A percentile compares a stretch with the other conserved stretches of the same genome.
Conservation (phyloP, 2,797 vertebrate species). For the Oreochromis grahami region DNA sequence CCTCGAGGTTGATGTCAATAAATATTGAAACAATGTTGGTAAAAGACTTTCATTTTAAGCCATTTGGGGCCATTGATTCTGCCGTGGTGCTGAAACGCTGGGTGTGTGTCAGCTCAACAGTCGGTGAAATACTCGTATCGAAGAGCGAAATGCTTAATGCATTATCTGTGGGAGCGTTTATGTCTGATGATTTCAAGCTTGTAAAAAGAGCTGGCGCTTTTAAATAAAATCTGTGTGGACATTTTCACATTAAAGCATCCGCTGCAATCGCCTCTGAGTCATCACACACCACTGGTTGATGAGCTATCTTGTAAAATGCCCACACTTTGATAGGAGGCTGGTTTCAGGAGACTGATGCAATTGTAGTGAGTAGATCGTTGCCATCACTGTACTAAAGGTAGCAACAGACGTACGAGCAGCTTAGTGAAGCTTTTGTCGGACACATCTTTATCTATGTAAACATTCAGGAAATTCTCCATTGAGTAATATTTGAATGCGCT, state of each 20-base stretch:
- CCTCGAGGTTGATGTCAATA: constrained; percentile 25
- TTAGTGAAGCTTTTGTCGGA: too few relatives aligned
- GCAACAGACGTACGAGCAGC: background rate
- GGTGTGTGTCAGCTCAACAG: background rate
- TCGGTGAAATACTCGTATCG: background rate
- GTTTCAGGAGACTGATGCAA: background rate
- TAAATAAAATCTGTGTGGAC: background rate
- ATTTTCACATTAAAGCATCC: background rate
- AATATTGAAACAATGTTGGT: constrained; percentile 36
- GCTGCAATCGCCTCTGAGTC: background rate
- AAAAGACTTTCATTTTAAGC: constrained; percentile 54
- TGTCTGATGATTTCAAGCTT: background rate
- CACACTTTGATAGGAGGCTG: background rate
- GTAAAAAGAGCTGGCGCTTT: background rate
- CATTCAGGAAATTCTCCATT: background rate
- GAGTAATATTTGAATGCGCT: background rate
- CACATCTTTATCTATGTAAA: background rate
- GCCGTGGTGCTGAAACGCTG: background rate
- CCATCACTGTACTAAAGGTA: background rate
- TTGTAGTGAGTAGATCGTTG: background rate
- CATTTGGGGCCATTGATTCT: constrained; percentile 54
- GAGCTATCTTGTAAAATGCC: background rate
- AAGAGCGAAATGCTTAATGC: background rate
- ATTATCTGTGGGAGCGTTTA: background rate
- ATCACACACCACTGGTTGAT: background rate